Evolutionary conservation across 1,140 invertebrate species (phyloP).

Genomic region (Bradysia coprophila): DNA sequence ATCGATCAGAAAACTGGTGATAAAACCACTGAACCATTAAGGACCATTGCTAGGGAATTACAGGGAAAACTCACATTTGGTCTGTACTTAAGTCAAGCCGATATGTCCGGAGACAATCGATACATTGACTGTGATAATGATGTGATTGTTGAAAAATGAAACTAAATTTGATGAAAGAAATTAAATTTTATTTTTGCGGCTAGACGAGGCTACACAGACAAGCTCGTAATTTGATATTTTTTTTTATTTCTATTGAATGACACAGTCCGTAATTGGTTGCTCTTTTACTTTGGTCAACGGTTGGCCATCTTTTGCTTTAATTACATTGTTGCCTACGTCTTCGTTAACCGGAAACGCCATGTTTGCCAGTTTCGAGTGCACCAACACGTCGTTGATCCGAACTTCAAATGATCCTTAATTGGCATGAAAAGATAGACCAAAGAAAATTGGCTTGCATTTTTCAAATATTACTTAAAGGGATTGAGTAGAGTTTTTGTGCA

Average conservation of each 20-base stretch:
- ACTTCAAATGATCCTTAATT: conserved; percentile 37
- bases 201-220: neutral
- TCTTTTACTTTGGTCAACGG: conserved; percentile 22
- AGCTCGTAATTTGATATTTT: neutral
- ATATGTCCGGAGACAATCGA: neutral
- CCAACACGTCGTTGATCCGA: conserved; percentile 29
- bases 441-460: neutral
- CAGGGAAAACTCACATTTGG: conserved; percentile 61
- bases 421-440: neutral
- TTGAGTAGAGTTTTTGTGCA: too few species aligned
- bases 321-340: conserved; percentile 30
- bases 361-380: conserved; percentile 38
- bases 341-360: conserved; percentile 34
- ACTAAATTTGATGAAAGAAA: neutral
- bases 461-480: neutral
- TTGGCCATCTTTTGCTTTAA: conserved; percentile 24
- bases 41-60: conserved; percentile 53
- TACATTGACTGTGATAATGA: neutral
- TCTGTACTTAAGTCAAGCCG: conserved; percentile 35
- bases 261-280: conserved; percentile 27
- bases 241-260: conserved; percentile 4
- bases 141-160: neutral
- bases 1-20: conserved; percentile 69
- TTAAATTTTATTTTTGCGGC: neutral
- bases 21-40: conserved; percentile 67